phyloP scores from a whole-genome alignment of 2,113 vertebrate species.

The Mixornis gularis region DNA sequence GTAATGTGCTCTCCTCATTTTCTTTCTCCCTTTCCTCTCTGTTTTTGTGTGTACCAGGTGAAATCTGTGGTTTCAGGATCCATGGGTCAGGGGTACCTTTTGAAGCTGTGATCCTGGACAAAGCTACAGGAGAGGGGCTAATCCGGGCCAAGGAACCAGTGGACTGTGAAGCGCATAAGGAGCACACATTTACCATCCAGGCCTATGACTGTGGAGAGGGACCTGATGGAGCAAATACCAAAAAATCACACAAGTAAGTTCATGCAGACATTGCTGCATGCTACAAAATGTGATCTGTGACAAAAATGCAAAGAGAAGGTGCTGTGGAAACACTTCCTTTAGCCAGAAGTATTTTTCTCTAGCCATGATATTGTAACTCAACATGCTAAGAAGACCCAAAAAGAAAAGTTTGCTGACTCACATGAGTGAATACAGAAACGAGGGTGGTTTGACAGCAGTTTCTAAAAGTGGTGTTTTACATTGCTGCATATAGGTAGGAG shows the following conservation, averaged over 20 bases:
- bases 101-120: slow-evolving; percentile 95
- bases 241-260: slow-evolving; percentile 97
- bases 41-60: slow-evolving; percentile 71
- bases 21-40: not conserved
- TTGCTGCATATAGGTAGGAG: not conserved
- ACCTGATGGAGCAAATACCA: slow-evolving; percentile 91
- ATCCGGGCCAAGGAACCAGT: slow-evolving; percentile 93
- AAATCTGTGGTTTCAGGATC: slow-evolving; percentile 96
- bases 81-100: slow-evolving; percentile 91
- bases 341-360: not conserved
- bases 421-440: not conserved
- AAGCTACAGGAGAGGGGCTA: slow-evolving; percentile 92
- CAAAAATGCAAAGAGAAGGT: not conserved
- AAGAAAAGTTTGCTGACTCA: not conserved
- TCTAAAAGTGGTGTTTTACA: not conserved
- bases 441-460: not conserved
- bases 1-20: not conserved
- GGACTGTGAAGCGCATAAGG: slow-evolving; percentile 94
- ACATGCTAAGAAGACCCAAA: not conserved
- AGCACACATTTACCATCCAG: slow-evolving; percentile 97
- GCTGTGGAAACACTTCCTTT: not conserved
- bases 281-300: not conserved
- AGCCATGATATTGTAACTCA: not conserved
- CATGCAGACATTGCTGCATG: not conserved
- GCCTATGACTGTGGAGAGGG: slow-evolving; percentile 97